Conservation (phyloP, 1,140 invertebrate genomes). For the Caenorhabditis brenneri region DNA sequence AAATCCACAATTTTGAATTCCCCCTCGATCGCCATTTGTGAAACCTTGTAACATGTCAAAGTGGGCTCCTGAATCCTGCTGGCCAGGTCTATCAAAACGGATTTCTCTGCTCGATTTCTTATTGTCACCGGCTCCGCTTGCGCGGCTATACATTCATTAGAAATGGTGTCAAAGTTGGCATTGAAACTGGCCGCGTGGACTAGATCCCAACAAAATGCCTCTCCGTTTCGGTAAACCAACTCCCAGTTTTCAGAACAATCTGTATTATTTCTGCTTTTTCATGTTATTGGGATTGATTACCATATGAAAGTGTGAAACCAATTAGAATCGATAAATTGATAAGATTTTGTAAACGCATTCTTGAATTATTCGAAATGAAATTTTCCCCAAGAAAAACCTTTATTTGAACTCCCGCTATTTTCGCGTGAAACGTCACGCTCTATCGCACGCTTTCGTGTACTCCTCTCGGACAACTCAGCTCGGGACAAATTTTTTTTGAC, state of each 20-base stretch:
- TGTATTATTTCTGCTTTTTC: too few relatives aligned
- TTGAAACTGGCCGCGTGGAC: too few relatives aligned
- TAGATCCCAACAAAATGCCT: too few relatives aligned
- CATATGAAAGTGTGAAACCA: neutral
- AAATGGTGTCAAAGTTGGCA: too few relatives aligned
- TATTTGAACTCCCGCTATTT: neutral
- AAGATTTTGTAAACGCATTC: neutral
- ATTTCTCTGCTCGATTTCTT: neutral
- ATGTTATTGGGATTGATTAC: too few relatives aligned
- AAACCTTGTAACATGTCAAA: neutral
- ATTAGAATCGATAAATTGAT: neutral
- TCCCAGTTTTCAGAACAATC: too few relatives aligned
- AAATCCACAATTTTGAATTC: slow-evolving; percentile 9
- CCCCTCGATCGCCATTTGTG: neutral
- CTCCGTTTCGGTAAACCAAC: too few relatives aligned
- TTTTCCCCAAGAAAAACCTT: neutral
- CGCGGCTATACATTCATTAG: too few relatives aligned
- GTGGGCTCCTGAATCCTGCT: neutral
- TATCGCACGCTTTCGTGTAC: neutral
- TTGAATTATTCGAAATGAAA: neutral
- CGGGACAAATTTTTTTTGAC: neutral
- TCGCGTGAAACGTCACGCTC: neutral
- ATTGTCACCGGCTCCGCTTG: too few relatives aligned
- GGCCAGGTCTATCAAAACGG: neutral
- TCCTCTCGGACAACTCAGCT: neutral